Percentiles rank a stretch among this genome's conserved stretches.
Evolutionary conservation across 2,888 invertebrate species (phyloP).

Genomic region (Caradrina kadenii): DNA sequence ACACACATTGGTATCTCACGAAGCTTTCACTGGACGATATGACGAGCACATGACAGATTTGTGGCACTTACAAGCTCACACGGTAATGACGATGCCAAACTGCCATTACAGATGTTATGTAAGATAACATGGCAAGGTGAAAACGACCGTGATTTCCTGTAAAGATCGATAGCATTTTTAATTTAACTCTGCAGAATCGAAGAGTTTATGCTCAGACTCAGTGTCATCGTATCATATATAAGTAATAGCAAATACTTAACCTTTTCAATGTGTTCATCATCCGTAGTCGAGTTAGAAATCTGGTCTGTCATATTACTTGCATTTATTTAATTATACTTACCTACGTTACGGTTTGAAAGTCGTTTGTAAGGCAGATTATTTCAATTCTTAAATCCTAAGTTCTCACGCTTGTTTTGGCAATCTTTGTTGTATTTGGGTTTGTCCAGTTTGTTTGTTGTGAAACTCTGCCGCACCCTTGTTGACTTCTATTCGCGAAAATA

Average conservation of each 20-base stretch:
- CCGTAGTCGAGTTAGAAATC: constrained; percentile 29
- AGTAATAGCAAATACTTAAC: constrained; percentile 36
- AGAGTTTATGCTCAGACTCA: background rate
- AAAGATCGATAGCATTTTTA: constrained; percentile 34
- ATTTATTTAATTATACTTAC: constrained; percentile 28
- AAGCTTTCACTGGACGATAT: constrained; percentile 64
- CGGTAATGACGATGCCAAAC: constrained; percentile 49
- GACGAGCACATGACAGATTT: constrained; percentile 63
- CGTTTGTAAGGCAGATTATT: constrained; percentile 25
- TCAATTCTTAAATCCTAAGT: constrained; percentile 21
- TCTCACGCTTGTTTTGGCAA: constrained; percentile 40
- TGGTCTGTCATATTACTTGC: constrained; percentile 40
- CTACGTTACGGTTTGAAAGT: constrained; percentile 19
- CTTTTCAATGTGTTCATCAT: constrained; percentile 16
- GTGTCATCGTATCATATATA: constrained; percentile 16
- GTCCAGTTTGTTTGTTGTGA: constrained; percentile 22
- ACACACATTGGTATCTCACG: constrained; percentile 46
- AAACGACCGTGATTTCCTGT: constrained; percentile 16
- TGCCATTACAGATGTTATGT: constrained; percentile 61
- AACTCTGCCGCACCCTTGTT: constrained; percentile 29
- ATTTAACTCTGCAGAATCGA: constrained; percentile 2
- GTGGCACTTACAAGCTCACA: constrained; percentile 51
- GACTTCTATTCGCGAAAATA: constrained; percentile 33
- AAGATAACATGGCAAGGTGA: constrained; percentile 31
- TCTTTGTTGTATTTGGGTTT: constrained; percentile 34